Evolutionary conservation across 2,888 invertebrate genomes (phyloP).

Genomic region (Drosophila emarginata): DNA sequence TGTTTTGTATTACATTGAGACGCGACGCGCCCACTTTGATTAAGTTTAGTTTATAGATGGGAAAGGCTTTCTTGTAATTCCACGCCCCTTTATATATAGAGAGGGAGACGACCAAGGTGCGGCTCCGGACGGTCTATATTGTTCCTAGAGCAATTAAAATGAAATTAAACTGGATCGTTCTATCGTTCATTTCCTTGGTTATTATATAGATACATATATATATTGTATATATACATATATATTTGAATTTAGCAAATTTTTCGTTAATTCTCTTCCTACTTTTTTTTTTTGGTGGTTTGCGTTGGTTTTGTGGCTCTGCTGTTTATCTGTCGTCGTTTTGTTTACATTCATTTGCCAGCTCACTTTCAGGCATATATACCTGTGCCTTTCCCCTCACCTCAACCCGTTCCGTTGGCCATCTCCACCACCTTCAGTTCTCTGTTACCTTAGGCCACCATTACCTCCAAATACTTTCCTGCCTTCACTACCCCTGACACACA

Average conservation of each 20-base stretch:
- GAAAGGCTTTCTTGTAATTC: constrained; percentile 1
- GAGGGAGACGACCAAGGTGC: constrained; percentile 11
- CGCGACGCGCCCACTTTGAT: constrained; percentile 23
- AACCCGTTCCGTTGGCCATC: not conserved
- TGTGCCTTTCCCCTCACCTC: not conserved
- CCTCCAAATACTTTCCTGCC: not conserved
- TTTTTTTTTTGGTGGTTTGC: constrained; percentile 20
- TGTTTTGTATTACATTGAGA: not conserved
- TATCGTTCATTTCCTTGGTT: constrained; percentile 9
- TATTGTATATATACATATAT: not conserved
- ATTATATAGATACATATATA: constrained; percentile 8
- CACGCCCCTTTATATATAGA: constrained; percentile 18
- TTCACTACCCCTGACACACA: constrained; percentile 3
- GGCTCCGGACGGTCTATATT: too few species aligned
- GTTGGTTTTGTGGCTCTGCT: constrained; percentile 62
- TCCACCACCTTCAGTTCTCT: constrained; percentile 19
- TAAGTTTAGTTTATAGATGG: constrained; percentile 27
- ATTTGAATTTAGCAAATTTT: constrained; percentile 31
- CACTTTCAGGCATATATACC: not conserved
- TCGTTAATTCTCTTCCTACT: constrained; percentile 29
- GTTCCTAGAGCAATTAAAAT: constrained; percentile 42
- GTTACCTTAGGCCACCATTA: constrained; percentile 1
- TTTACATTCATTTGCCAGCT: constrained; percentile 55
- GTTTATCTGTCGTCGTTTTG: constrained; percentile 73
- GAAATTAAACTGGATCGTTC: constrained; percentile 25